Evolutionary conservation across 2,113 vertebrate species (phyloP).

Genomic region (Pelmatolapia mariae): DNA sequence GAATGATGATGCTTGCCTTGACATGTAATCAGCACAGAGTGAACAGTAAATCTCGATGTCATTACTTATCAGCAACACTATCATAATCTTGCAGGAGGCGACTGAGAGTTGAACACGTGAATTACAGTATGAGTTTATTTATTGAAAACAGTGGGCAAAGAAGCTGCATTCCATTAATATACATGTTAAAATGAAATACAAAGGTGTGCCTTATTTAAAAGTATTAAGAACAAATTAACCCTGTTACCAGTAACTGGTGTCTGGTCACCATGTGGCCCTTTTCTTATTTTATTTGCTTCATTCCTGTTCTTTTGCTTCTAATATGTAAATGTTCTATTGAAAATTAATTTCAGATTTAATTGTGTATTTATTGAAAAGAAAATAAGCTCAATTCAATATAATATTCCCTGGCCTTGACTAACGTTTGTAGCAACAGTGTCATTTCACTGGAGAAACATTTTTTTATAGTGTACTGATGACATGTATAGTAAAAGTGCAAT

Average conservation of each 20-base stretch:
- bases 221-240: not conserved
- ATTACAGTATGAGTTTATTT: not conserved
- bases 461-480: not conserved
- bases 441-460: not conserved
- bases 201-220: not conserved
- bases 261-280: not conserved
- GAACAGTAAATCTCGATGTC: not conserved
- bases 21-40: not conserved
- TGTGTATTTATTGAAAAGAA: conserved; percentile 32
- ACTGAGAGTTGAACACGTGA: not conserved
- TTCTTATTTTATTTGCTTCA: not conserved
- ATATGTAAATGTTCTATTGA: conserved; percentile 1
- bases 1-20: not conserved
- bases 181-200: not conserved
- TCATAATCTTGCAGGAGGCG: not conserved
- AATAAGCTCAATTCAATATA: conserved; percentile 11
- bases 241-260: rapidly evolving
- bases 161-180: not conserved
- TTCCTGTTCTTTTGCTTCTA: not conserved
- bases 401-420: not conserved
- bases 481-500: not conserved
- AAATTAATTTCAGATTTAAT: conserved; percentile 40
- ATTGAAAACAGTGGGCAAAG: not conserved
- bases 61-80: not conserved
- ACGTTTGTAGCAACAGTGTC: not conserved